Conservation (phyloP, 2,888 invertebrate species). For the Pammene fasciana region DNA sequence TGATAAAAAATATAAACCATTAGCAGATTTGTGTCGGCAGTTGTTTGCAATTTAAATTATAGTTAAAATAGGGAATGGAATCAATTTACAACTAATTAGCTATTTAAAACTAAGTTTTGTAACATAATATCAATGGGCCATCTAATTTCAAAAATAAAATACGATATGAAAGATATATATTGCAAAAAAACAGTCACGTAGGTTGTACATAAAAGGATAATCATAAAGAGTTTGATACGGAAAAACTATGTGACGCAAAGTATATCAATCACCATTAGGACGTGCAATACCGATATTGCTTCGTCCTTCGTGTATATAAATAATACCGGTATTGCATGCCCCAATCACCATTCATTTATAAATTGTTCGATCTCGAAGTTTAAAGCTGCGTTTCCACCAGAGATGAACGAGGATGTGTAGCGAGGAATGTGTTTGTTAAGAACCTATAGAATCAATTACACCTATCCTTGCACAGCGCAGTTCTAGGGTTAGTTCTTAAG, state of each 20-base stretch:
- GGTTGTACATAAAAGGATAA: slow-evolving; percentile 7
- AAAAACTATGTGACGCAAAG: slow-evolving; percentile 5
- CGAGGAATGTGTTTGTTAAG: too few relatives aligned
- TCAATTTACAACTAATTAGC: not conserved
- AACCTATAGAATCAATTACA: too few relatives aligned
- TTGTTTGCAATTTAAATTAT: not conserved
- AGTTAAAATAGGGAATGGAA: not conserved
- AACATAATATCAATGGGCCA: not conserved
- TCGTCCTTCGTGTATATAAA: too few relatives aligned
- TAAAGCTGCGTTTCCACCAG: too few relatives aligned
- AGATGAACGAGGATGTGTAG: too few relatives aligned
- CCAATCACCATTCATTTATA: not conserved
- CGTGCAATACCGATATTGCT: too few relatives aligned
- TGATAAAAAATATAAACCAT: slow-evolving; percentile 5
- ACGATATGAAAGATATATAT: not conserved
- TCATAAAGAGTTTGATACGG: not conserved
- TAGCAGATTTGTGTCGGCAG: not conserved
- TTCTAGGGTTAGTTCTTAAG: too few relatives aligned
- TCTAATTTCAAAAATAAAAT: slow-evolving; percentile 9
- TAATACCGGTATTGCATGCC: too few relatives aligned
- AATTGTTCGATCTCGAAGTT: too few relatives aligned
- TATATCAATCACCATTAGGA: not conserved
- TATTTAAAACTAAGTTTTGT: not conserved
- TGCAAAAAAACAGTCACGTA: too few relatives aligned
- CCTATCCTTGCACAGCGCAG: too few relatives aligned